Percentiles rank a stretch among this genome's conserved stretches.
phyloP scores from a whole-genome alignment of 2,888 invertebrate species.

The Nomada hirtipes region DNA sequence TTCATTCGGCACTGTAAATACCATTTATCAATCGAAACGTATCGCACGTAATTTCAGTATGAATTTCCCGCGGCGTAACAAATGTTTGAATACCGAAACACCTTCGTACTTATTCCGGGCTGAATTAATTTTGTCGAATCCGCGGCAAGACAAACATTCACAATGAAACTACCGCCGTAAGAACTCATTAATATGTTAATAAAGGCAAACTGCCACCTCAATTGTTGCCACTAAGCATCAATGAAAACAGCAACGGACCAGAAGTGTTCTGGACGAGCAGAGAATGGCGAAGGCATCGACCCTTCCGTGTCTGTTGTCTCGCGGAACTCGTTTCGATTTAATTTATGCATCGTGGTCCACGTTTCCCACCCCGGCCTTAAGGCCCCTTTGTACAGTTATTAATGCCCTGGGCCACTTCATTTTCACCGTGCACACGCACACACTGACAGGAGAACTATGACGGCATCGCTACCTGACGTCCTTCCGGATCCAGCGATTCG shows the following conservation, averaged over 20 bases:
- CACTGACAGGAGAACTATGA: conserved; percentile 52
- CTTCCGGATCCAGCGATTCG: conserved; percentile 78
- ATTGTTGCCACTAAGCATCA: conserved; percentile 17
- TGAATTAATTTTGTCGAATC: background rate
- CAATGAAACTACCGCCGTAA: background rate
- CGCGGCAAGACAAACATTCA: background rate
- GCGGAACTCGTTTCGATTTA: conserved; percentile 79
- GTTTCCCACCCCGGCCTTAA: conserved; percentile 72
- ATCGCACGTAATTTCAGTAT: background rate
- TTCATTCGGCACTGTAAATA: too few species aligned
- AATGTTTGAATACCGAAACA: background rate
- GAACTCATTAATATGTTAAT: conserved; percentile 31
- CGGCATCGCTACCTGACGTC: conserved; percentile 78
- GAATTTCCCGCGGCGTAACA: background rate
- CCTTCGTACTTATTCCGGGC: background rate
- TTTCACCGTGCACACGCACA: conserved; percentile 75
- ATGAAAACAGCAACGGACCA: conserved; percentile 48
- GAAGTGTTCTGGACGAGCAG: conserved; percentile 39
- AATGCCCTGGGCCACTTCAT: conserved; percentile 82
- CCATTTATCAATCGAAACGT: too few species aligned
- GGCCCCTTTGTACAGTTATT: conserved; percentile 81
- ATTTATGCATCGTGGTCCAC: conserved; percentile 75
- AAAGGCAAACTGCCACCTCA: conserved; percentile 13
- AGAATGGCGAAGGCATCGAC: conserved; percentile 57
- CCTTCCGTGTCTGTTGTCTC: conserved; percentile 68